Evolutionary conservation across 2,888 invertebrate genomes (phyloP).

Genomic region (Muschampia plurimacula): DNA sequence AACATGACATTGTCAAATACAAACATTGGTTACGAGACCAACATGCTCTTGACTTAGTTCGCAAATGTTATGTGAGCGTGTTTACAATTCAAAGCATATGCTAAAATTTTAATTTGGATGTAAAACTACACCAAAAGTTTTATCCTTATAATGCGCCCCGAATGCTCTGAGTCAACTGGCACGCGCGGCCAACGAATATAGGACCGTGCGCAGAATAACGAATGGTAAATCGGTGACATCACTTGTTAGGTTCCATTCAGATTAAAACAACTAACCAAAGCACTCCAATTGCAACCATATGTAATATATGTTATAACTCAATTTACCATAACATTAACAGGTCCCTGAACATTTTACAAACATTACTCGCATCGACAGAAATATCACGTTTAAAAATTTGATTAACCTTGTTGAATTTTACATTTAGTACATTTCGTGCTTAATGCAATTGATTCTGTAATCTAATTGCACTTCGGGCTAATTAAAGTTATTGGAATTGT

Average conservation of each 20-base stretch:
- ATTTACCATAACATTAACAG: conserved; percentile 53
- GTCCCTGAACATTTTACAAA: conserved; percentile 65
- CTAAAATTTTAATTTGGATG: conserved; percentile 33
- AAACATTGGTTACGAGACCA: background rate
- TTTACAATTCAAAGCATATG: conserved; percentile 23
- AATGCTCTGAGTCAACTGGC: conserved; percentile 61
- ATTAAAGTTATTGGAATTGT: conserved; percentile 24
- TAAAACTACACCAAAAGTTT: conserved; percentile 32
- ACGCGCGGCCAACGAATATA: conserved; percentile 65
- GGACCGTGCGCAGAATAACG: conserved; percentile 71
- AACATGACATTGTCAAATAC: background rate
- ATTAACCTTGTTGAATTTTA: conserved; percentile 51
- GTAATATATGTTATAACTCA: conserved; percentile 54
- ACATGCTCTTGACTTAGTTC: conserved; percentile 9
- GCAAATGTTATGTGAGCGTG: conserved; percentile 8
- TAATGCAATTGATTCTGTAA: conserved; percentile 29
- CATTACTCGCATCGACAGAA: conserved; percentile 57
- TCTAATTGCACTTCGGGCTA: conserved; percentile 24
- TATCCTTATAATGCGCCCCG: conserved; percentile 38
- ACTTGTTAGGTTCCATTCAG: conserved; percentile 57
- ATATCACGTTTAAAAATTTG: conserved; percentile 52
- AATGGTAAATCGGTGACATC: conserved; percentile 78
- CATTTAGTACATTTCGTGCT: conserved; percentile 41
- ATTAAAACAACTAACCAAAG: conserved; percentile 51
- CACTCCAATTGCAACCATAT: conserved; percentile 55